Base-by-base conservation (phyloP, 2,797 vertebrate genomes). In the Psittacula echo region DNA sequence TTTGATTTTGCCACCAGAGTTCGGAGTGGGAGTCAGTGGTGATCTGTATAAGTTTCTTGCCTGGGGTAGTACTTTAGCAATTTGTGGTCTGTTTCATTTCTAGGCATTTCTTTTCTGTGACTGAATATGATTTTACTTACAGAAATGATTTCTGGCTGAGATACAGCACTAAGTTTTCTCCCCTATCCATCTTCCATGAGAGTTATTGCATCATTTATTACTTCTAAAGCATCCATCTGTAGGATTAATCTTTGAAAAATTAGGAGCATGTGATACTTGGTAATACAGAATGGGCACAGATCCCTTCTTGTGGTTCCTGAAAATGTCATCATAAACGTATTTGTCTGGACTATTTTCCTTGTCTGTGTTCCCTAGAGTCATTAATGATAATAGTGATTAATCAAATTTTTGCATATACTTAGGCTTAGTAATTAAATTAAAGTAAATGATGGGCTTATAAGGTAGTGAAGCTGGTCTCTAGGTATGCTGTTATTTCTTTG, bases 221-320 rank as follows among this genome's bases (percentile, higher is more conserved):
- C 53, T 94, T 93, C 66, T 81, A 78, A 94, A 96, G n/a, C 83
- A 93, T 90, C 66, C 54, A 62, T 94, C 85, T 91, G 7, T 73
- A 51, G 70, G 66, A 84, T 84, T 88, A 70, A 32, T 70, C 79
- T 88, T 93, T 84, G 90, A 90, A 94, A 86, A 88, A 91, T 94
- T 86, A 86, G 83, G 45, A 42, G 34, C 62, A 39, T 44, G 42
- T 83, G 87, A 32, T 85, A 77, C 30, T 94, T 87, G 68, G 65
- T 93, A 89, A 87, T 41, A 67, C 54, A 72, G 48, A 93, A 86
- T 8, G 7, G 50, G 42, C 68, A 90, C 56, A 77, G 85, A 90
- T 91, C 23, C 44, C 79, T 82, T 83, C 87, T 67, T 47, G 26
- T 75, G 39, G 19, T 88, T 95, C 66, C 79, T 91, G 47, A 72